Base-by-base conservation (phyloP, 2,113 vertebrate genomes). In the Monarcha castaneiventris region DNA sequence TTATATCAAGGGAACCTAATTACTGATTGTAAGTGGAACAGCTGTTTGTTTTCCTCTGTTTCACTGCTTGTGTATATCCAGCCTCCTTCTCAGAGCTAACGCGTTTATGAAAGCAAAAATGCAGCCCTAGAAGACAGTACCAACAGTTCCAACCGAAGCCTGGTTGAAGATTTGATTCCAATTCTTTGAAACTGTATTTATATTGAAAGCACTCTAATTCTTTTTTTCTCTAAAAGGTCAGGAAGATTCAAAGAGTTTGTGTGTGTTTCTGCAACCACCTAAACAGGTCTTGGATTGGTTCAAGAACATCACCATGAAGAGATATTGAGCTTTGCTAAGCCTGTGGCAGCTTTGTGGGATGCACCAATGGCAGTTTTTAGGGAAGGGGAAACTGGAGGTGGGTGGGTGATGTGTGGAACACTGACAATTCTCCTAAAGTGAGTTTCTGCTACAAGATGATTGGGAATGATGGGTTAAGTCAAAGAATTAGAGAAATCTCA, bases 11-110 rank as follows among this genome's bases (percentile, higher is more conserved):
- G n/a, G 63, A 93, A 39, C 13, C 52, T 88, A 86, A 94, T 90
- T 83, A 79, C 75, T 62, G 49, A 90, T 80, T 86, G 6, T 51
- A 90, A 96, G 59, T 88, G 72, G 75, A 92, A 93, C 72, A 92
- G 67, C 37, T 95, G 85, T 62, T 88, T 80, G 54, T 77, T 93
- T 88, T 83, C 90, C 35, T 88, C 59, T 58, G 7, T 73, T 85
- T 77, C 49, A 79, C 25, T 62, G 54, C 82, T 85, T 83, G 75
- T n/a, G n/a, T 61, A 73, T 48, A 90, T 33, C 49, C 58, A 88
- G 71, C 8, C 30, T 79, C 37, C n/a, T 94, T 66, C 67, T 76
- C 54, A 93, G 61, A 79, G 64, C 26, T 76, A 73, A 44, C 0
- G 6, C 22, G 21, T 25, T 58, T 90, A 33, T 58, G 43, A 85